Evolutionary conservation across 2,797 vertebrate species (phyloP).

Genomic region (Myotis findleyi): DNA sequence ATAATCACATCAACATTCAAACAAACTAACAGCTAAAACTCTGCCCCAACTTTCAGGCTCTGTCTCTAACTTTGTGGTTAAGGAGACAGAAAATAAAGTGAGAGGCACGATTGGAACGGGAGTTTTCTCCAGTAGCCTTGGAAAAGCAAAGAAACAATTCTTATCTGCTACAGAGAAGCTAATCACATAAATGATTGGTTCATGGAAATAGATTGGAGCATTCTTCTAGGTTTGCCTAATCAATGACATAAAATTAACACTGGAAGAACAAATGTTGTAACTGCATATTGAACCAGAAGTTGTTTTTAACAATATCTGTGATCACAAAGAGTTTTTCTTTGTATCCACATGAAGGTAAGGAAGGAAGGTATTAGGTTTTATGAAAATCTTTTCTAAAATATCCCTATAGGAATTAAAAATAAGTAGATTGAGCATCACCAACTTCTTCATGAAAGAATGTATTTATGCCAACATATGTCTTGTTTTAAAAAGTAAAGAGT

Average conservation of each 20-base stretch:
- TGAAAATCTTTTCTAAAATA: neutral
- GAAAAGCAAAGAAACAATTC: conserved; percentile 9
- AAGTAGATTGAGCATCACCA: neutral
- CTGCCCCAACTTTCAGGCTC: neutral
- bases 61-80: neutral
- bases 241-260: neutral
- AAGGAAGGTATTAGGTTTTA: neutral
- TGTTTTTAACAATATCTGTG: neutral
- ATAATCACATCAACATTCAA: neutral
- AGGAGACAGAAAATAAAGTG: neutral
- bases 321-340: neutral
- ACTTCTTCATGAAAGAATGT: neutral
- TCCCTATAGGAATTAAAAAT: neutral
- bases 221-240: neutral
- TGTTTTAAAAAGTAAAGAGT: neutral
- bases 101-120: neutral
- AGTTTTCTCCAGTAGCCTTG: neutral
- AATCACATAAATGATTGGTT: neutral
- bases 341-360: neutral
- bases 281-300: neutral
- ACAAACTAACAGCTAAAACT: neutral
- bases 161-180: neutral
- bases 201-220: neutral
- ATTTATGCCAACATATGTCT: neutral
- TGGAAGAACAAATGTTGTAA: neutral